Conservation (phyloP, 2,888 invertebrate species). For the Cheilosia urbana region DNA sequence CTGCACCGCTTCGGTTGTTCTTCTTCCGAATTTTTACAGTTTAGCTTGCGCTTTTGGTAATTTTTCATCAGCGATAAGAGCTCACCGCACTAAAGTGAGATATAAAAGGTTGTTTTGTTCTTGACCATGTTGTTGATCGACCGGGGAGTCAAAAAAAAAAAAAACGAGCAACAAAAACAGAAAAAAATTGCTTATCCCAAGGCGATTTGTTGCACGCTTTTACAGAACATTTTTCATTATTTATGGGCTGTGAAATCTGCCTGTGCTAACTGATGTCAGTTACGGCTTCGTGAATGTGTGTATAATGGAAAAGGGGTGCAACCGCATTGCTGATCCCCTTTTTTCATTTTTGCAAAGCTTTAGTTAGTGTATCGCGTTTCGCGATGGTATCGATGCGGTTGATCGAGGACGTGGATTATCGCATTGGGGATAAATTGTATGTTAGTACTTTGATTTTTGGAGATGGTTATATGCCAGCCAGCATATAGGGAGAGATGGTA, state of each 20-base stretch:
- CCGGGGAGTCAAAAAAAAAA: background rate
- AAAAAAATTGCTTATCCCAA: slow-evolving; percentile 35
- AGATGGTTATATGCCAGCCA: too few species aligned
- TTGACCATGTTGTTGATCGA: slow-evolving; percentile 46
- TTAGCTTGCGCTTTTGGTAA: slow-evolving; percentile 54
- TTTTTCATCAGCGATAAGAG: slow-evolving; percentile 72
- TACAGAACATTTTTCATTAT: slow-evolving; percentile 69
- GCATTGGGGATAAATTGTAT: background rate
- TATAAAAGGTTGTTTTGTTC: slow-evolving; percentile 70
- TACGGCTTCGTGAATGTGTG: slow-evolving; percentile 34
- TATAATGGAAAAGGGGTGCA: slow-evolving; percentile 42
- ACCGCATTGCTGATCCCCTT: slow-evolving; percentile 31
- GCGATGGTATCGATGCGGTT: slow-evolving; percentile 54
- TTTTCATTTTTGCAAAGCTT: slow-evolving; percentile 7
- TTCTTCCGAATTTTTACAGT: slow-evolving; percentile 67
- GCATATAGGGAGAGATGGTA: too few species aligned
- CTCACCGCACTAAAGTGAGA: slow-evolving; percentile 71
- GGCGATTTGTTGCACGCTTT: slow-evolving; percentile 75
- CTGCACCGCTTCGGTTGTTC: slow-evolving; percentile 32
- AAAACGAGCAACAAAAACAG: background rate
- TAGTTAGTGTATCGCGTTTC: background rate
- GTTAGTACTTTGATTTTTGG: too few species aligned
- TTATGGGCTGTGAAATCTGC: slow-evolving; percentile 70
- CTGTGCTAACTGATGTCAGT: slow-evolving; percentile 56
- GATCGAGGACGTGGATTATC: slow-evolving; percentile 7